Evolutionary conservation across 2,888 invertebrate species (phyloP).

Genomic region (Euplexia lucipara): DNA sequence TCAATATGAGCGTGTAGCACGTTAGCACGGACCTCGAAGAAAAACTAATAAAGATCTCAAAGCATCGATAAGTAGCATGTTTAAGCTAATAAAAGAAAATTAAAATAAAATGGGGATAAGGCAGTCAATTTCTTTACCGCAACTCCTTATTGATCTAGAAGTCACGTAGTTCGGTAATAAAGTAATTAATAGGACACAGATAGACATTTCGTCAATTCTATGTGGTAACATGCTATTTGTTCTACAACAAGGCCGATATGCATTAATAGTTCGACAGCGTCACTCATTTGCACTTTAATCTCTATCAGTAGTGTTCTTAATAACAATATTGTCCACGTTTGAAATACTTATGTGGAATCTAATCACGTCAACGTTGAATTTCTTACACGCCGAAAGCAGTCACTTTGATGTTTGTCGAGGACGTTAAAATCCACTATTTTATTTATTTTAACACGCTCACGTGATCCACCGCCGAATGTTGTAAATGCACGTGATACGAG

Average conservation of each 20-base stretch:
- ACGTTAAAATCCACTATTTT: conserved; percentile 35
- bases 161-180: conserved; percentile 40
- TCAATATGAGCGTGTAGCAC: conserved; percentile 68
- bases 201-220: conserved; percentile 20
- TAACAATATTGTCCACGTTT: conserved; percentile 45
- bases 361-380: conserved; percentile 43
- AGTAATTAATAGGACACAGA: conserved; percentile 40
- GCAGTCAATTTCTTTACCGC: conserved; percentile 26
- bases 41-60: conserved; percentile 55
- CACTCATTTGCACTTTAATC: conserved; percentile 63
- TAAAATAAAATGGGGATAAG: conserved; percentile 16
- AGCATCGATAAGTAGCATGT: conserved; percentile 54
- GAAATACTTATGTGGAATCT: conserved; percentile 41
- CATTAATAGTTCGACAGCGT: conserved; percentile 48
- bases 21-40: conserved; percentile 53
- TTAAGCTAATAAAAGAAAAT: conserved; percentile 29
- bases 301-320: conserved; percentile 43
- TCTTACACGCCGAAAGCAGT: conserved; percentile 37
- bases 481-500: conserved; percentile 44
- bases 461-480: conserved; percentile 25
- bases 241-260: conserved; percentile 9
- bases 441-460: conserved; percentile 40
- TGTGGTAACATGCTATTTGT: conserved; percentile 27
- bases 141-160: conserved; percentile 11
- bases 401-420: conserved; percentile 41